A percentile compares a stretch with the other conserved stretches of the same genome.
Conservation (phyloP, 1,140 invertebrate species). For the Caerostris extrusa region DNA sequence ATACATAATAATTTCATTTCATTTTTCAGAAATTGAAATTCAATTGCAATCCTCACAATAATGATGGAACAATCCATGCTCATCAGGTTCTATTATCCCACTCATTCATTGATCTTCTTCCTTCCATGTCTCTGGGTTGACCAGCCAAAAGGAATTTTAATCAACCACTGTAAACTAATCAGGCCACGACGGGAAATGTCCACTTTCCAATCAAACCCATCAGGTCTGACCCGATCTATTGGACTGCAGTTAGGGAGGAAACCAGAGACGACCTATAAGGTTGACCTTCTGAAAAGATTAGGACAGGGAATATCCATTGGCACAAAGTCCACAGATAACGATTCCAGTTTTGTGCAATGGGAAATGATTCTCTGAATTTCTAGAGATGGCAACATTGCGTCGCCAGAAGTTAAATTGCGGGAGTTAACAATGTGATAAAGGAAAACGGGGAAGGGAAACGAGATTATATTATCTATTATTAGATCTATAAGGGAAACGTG, state of each 20-base stretch:
- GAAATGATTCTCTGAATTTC: background rate
- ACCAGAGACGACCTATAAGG: conserved; percentile 23
- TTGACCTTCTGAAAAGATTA: conserved; percentile 5
- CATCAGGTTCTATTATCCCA: too few relatives aligned
- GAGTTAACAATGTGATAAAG: too few relatives aligned
- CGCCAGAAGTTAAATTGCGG: background rate
- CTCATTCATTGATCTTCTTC: background rate
- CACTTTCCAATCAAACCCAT: conserved; percentile 16
- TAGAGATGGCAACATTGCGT: background rate
- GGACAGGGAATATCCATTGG: background rate
- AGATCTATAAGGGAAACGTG: background rate
- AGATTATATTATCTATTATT: too few relatives aligned
- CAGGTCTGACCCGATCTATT: conserved; percentile 8
- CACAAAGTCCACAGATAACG: background rate
- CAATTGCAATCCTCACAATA: too few relatives aligned
- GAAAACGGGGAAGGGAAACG: too few relatives aligned
- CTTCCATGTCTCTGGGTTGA: background rate
- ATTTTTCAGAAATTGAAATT: too few relatives aligned
- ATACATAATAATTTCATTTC: too few relatives aligned
- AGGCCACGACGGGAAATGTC: background rate
- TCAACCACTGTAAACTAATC: conserved; percentile 28
- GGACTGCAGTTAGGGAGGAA: conserved; percentile 33
- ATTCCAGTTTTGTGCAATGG: background rate
- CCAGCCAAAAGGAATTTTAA: conserved; percentile 23
- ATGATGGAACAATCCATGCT: too few relatives aligned